phyloP scores from a whole-genome alignment of 2,888 invertebrate species.

The Thecocarcelia acutangulata region DNA sequence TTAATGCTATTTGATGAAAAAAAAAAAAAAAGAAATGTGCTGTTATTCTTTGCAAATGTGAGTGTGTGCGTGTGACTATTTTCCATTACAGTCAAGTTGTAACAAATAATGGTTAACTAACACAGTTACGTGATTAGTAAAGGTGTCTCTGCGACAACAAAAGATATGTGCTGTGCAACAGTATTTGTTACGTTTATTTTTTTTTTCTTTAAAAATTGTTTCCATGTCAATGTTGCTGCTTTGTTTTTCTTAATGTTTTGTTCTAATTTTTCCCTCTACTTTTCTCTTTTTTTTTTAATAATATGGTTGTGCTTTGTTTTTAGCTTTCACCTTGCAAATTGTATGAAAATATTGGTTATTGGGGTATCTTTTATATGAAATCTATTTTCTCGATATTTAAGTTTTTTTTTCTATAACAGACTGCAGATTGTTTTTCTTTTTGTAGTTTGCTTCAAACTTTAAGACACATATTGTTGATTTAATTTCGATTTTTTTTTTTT shows the following conservation, averaged over 20 bases:
- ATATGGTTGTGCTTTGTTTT: conserved; percentile 56
- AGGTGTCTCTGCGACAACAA: conserved; percentile 43
- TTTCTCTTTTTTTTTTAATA: conserved; percentile 41
- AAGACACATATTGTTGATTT: conserved; percentile 21
- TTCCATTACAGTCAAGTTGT: conserved; percentile 9
- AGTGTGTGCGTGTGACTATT: conserved; percentile 22
- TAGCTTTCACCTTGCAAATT: conserved; percentile 70
- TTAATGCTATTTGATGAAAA: conserved; percentile 68
- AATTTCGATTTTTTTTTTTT: conserved; percentile 4
- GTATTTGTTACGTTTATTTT: conserved; percentile 11
- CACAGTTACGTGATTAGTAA: conserved; percentile 40
- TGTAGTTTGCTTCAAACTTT: not conserved
- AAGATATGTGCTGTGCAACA: conserved; percentile 12
- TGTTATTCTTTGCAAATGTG: not conserved
- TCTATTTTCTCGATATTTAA: conserved; percentile 70
- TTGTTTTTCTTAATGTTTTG: conserved; percentile 47
- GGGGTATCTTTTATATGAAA: conserved; percentile 70
- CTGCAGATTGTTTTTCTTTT: conserved; percentile 40
- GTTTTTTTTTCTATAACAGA: conserved; percentile 58
- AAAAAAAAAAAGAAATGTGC: conserved; percentile 11
- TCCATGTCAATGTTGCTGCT: conserved; percentile 51
- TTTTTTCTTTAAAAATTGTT: conserved; percentile 19
- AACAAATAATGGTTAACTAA: conserved; percentile 49
- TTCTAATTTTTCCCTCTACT: conserved; percentile 24
- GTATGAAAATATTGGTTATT: conserved; percentile 76